These are phyloP conservation scores for Vultur gryphus DNA, from an alignment of 2,797 vertebrate species.

Conservation along the genomic window DNA sequence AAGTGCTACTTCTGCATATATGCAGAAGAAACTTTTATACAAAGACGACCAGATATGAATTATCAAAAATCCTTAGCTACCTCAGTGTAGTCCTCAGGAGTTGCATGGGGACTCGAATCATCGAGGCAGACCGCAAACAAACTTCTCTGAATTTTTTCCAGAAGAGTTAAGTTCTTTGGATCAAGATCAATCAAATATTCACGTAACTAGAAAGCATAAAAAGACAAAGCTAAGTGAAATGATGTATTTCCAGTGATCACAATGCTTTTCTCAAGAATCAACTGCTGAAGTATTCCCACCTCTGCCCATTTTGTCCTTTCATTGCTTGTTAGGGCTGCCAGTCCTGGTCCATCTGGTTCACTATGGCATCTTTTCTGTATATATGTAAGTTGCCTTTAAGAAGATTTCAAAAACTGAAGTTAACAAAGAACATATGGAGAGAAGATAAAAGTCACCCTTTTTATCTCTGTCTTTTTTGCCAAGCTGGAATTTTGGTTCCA, in stretches of 20 bases:
- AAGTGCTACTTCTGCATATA: neutral
- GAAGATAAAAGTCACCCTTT: neutral
- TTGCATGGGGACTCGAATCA: slow-evolving; percentile 80
- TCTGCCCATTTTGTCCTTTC: slow-evolving; percentile 91
- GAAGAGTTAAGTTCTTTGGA: slow-evolving; percentile 82
- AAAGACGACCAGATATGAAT: neutral
- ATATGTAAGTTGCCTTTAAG: slow-evolving; percentile 83
- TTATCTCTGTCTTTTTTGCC: neutral
- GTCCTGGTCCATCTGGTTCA: slow-evolving; percentile 82
- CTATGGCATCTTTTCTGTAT: slow-evolving; percentile 81
- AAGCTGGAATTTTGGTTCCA: neutral
- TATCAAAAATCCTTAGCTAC: slow-evolving; percentile 68
- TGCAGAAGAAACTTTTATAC: neutral
- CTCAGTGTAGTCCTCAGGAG: slow-evolving; percentile 85
- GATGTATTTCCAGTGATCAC: neutral
- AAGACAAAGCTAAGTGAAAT: neutral
- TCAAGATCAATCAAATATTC: slow-evolving; percentile 89
- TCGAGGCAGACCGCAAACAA: slow-evolving; percentile 84
- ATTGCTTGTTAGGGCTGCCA: slow-evolving; percentile 86
- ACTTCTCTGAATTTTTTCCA: slow-evolving; percentile 92
- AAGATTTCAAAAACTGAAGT: slow-evolving; percentile 22
- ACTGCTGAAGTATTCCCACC: slow-evolving; percentile 67
- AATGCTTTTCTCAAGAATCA: neutral
- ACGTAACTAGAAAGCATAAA: slow-evolving; percentile 76
- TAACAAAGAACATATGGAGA: neutral